A percentile compares a stretch with the other conserved stretches of the same genome.
Evolutionary conservation across 2,888 invertebrate species (phyloP).

Genomic region (Metellina segmentata): DNA sequence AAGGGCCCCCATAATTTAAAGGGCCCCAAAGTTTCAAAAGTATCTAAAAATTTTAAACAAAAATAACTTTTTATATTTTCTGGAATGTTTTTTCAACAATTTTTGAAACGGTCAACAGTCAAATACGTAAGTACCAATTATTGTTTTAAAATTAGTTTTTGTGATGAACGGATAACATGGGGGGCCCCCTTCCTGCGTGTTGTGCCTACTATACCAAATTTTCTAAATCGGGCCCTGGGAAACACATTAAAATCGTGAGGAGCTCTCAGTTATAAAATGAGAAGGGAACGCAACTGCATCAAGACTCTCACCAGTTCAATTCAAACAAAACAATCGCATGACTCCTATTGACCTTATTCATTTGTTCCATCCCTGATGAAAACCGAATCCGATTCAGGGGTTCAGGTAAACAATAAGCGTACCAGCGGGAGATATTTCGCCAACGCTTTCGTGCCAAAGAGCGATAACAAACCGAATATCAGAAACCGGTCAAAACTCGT

Average conservation of each 20-base stretch:
- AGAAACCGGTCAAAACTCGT: constrained; percentile 18
- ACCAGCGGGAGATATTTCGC: constrained; percentile 38
- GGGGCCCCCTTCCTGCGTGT: too few relatives aligned
- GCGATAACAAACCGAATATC: constrained; percentile 56
- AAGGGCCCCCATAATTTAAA: too few relatives aligned
- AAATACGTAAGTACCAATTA: too few relatives aligned
- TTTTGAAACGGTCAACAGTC: too few relatives aligned
- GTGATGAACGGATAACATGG: too few relatives aligned
- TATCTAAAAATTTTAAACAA: too few relatives aligned
- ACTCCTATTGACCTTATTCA: not conserved
- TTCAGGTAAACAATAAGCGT: not conserved
- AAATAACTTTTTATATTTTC: too few relatives aligned
- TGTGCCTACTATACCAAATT: too few relatives aligned
- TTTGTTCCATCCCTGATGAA: not conserved
- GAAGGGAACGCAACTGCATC: not conserved
- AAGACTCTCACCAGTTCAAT: not conserved
- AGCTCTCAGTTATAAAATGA: not conserved
- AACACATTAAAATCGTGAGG: not conserved
- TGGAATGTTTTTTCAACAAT: too few relatives aligned
- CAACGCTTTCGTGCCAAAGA: constrained; percentile 51
- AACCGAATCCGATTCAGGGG: not conserved
- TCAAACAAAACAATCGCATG: not conserved
- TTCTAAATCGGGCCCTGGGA: too few relatives aligned
- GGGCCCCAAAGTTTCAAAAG: too few relatives aligned
- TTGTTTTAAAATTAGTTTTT: too few relatives aligned